Percentiles rank a stretch among this genome's conserved stretches.
Evolutionary conservation across 2,113 vertebrate genomes (phyloP).

Genomic region (Varanus salvator): DNA sequence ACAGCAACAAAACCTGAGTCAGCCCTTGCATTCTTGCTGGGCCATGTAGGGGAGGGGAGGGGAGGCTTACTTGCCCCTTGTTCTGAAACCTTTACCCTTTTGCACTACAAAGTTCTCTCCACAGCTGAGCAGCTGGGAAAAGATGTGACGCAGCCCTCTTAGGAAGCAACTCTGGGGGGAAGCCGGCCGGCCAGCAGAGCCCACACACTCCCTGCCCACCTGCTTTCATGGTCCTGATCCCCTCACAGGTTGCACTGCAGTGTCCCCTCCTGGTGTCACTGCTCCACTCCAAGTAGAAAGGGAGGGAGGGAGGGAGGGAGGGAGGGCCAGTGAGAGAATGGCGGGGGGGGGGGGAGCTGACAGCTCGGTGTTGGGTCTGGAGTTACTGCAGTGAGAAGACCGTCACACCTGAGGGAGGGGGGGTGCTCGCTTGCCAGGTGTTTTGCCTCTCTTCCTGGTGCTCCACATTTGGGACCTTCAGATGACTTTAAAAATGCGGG

Average conservation of each 20-base stretch:
- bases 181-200: background rate
- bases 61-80: background rate
- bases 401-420: background rate
- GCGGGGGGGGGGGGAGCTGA: background rate
- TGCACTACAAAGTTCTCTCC: background rate
- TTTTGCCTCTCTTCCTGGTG: background rate
- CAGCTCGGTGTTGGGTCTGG: too few relatives aligned
- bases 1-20: background rate
- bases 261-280: too few relatives aligned
- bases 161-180: background rate
- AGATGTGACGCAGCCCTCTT: background rate
- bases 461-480: background rate
- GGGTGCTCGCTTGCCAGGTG: background rate
- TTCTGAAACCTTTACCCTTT: background rate
- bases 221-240: too few relatives aligned
- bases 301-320: too few relatives aligned
- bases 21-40: background rate
- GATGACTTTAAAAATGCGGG: background rate
- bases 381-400: background rate
- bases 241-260: background rate
- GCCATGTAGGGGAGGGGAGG: background rate
- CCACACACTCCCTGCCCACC: too few relatives aligned
- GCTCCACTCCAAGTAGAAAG: too few relatives aligned
- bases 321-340: too few relatives aligned
- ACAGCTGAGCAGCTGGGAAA: background rate